Base-by-base conservation (phyloP, 2,888 invertebrate genomes). In the Myopa tessellatipennis region DNA sequence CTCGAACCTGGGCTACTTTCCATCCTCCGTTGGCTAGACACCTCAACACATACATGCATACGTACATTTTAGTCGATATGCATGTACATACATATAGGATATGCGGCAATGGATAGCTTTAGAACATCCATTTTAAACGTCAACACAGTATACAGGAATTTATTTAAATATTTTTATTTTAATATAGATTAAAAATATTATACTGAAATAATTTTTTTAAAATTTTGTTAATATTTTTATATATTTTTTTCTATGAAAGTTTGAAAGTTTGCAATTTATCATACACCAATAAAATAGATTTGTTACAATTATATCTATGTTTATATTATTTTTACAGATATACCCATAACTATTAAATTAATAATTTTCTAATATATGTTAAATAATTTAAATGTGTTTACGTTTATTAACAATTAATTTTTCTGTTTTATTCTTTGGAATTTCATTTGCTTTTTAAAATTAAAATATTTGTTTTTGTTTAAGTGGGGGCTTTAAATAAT, bases 271-370 rank as follows among this genome's bases (percentile, higher is more conserved):
- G 70, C 52, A 74, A 50, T 63, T 76, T 55, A 65, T 71, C 38
- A 71, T 71, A 71, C 70, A 76, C 63, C 71, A 71, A 76, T 69
- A 75, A 75, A 75, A 75, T 75, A 75, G 45, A 75, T 67, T 67
- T 40, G 5, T 68, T 74, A 74, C 67, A 74, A 74, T 68, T 75
- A 74, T 12, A 67, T 52, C 65, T 74, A 74, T 65, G 26, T 52
- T 74, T 50, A 60, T 72, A 60, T 65, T 58, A 70, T 18, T 55
- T 52, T 60, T 60, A 55, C 40, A 58, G 58, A 55, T 74, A 74
- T 75, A 74, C 67, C 58, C 68, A 77, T 71, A 63, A 8, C 60
- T 52, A 38, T 61, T 73, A 40, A 52, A 78, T 78, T 55, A 65
- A 75, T 18, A 52, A 61, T 74, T 72, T 74, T 74, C 63, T 72